Conservation (phyloP, 2,113 vertebrate species). For the Dunckerocampus dactyliophorus region DNA sequence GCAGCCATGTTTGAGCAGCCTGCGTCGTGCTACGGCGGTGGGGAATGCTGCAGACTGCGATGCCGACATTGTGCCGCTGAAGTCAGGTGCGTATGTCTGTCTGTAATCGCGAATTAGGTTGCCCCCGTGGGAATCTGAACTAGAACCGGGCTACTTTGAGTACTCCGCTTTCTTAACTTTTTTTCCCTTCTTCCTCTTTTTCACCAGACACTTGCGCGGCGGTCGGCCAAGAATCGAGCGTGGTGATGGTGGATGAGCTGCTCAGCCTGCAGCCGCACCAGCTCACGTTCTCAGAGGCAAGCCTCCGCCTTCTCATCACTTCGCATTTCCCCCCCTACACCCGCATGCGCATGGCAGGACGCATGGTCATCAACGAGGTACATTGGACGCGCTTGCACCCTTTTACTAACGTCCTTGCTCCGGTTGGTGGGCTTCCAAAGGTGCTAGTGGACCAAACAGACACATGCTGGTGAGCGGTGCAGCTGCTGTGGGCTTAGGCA, state of each 20-base stretch:
- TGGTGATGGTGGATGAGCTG: conserved; percentile 75
- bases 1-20: conserved; percentile 57
- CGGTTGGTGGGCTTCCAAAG: conserved; percentile 22
- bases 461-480: background rate
- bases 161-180: background rate
- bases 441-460: background rate
- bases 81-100: conserved; percentile 61
- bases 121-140: conserved; percentile 24
- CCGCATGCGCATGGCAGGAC: conserved; percentile 61
- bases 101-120: conserved; percentile 16
- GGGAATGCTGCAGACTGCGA: conserved; percentile 62
- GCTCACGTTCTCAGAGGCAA: conserved; percentile 77
- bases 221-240: conserved; percentile 61
- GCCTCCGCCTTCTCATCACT: conserved; percentile 70
- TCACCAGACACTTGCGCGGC: conserved; percentile 54
- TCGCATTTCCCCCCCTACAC: conserved; percentile 61
- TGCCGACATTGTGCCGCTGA: conserved; percentile 71
- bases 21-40: conserved; percentile 56
- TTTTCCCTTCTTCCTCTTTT: background rate
- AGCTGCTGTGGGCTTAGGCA: no score
- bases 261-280: conserved; percentile 65
- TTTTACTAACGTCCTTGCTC: conserved; percentile 18
- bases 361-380: conserved; percentile 72
- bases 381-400: conserved; percentile 23
- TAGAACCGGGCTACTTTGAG: conserved; percentile 32